Conservation (phyloP, 2,888 invertebrate genomes). For the Dryomyza anilis region DNA sequence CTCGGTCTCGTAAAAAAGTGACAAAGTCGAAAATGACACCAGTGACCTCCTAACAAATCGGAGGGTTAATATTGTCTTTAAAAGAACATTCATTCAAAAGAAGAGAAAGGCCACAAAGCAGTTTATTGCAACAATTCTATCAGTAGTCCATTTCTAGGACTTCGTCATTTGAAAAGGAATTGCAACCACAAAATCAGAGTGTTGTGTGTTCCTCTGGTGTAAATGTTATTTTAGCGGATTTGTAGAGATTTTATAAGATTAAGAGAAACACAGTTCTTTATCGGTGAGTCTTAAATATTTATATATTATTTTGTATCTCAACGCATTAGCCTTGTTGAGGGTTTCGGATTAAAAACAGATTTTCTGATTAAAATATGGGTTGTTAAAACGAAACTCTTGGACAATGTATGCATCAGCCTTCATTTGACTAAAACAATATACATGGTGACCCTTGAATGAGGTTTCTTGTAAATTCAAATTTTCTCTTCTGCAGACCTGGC, state of each 20-base stretch:
- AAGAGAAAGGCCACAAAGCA: too few relatives aligned
- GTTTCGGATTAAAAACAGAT: conserved; percentile 30
- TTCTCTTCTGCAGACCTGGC: background rate
- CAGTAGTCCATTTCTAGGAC: too few relatives aligned
- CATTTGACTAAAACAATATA: background rate
- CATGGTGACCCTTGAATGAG: background rate
- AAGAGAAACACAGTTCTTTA: background rate
- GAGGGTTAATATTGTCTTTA: too few relatives aligned
- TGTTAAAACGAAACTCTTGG: background rate
- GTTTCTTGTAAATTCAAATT: background rate
- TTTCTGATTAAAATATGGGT: conserved; percentile 33
- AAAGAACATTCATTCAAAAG: too few relatives aligned
- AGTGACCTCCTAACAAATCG: too few relatives aligned
- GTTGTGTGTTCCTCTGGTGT: background rate
- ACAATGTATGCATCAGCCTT: background rate
- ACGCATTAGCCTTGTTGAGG: conserved; percentile 24
- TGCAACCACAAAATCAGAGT: background rate
- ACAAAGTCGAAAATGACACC: too few relatives aligned
- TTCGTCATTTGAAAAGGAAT: too few relatives aligned
- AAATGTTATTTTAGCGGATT: background rate
- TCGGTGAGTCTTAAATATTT: too few relatives aligned
- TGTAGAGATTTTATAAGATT: background rate
- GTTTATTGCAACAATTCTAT: too few relatives aligned
- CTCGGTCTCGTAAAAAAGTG: too few relatives aligned
- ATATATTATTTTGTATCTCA: conserved; percentile 11